These are phyloP conservation scores for Vimba vimba DNA, from an alignment of 2,113 vertebrate genomes.

Conservation along the genomic window DNA sequence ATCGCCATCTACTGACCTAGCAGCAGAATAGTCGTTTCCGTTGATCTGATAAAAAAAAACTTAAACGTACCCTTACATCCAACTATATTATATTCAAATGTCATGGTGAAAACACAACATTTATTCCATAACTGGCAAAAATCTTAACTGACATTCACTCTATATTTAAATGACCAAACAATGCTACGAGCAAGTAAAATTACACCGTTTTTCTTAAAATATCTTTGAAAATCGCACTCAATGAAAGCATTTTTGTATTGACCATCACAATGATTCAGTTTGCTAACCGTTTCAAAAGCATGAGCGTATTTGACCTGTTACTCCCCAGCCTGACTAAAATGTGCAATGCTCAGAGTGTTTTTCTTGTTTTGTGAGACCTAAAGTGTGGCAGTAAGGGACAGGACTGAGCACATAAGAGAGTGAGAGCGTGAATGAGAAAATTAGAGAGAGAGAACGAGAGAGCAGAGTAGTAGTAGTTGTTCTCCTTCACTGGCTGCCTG, in stretches of 20 bases:
- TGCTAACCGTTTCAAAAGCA: neutral
- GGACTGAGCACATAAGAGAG: conserved; percentile 40
- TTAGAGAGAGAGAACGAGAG: conserved; percentile 46
- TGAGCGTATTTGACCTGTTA: neutral
- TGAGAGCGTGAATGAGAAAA: conserved; percentile 26
- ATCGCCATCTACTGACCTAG: too few species aligned
- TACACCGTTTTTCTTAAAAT: neutral
- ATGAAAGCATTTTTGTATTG: neutral
- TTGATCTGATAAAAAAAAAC: too few species aligned
- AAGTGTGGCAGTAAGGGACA: conserved; percentile 27
- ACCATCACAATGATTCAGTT: neutral
- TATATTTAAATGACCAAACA: neutral
- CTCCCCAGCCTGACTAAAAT: neutral
- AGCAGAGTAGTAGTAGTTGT: conserved; percentile 42
- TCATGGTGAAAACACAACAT: neutral
- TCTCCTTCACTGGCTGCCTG: conserved; percentile 51
- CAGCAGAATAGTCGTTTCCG: too few species aligned
- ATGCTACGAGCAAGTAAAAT: neutral
- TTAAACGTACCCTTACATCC: neutral
- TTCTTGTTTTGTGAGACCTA: conserved; percentile 23
- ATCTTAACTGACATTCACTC: neutral
- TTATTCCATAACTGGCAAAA: neutral
- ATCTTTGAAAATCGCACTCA: neutral
- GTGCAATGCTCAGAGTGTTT: neutral
- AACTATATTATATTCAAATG: neutral